Evolutionary conservation across 1,140 invertebrate species (phyloP), one percentile per base, ranked within the genome.

Genomic region (Apocrypta bakeri): DNA sequence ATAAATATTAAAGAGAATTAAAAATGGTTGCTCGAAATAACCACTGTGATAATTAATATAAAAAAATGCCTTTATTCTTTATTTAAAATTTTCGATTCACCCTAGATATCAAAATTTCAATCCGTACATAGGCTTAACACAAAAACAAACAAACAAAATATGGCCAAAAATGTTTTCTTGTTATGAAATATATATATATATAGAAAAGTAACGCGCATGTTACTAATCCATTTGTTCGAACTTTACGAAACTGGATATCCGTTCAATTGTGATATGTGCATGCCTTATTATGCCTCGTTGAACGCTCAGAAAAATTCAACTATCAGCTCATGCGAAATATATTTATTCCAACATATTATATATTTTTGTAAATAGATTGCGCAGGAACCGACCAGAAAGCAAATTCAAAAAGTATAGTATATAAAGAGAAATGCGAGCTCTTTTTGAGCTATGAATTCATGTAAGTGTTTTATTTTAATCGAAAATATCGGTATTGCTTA

Each of bases 351-450:
- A 84, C n/a, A 84, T 85, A 83, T 75, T 83, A 78, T 85, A n/a
- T n/a, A 85, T 87, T 87, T 85, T 86, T 86, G 84, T 85, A 86
- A 85, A 84, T 87, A 85, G 71, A 17, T 48, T 56, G 17, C 17
- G 48, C 48, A 56, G 21, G 68, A 68, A 74, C 8, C 17, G 48
- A 17, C 48, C 17, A 48, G 64, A n/a, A 78, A 69, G 21, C 11
- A 40, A 71, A 31, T 42, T 2, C 3, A 64, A 81, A 66, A 31
- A 29, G 56, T n/a, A 14, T 61, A 42, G 29, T 56, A 56, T 56
- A 1, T 75, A 69, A 75, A 31, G 17, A 33, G 61, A 33, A n/a
- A 56, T 8, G 1, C 71, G 42, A n/a, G 42, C 66, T 82, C n/a
- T 75, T 82, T 42, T 68, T 56, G 73, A 82, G 25, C 73, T 25